Evolutionary conservation across 2,797 vertebrate species (phyloP).

Genomic region (Potorous gilbertii): DNA sequence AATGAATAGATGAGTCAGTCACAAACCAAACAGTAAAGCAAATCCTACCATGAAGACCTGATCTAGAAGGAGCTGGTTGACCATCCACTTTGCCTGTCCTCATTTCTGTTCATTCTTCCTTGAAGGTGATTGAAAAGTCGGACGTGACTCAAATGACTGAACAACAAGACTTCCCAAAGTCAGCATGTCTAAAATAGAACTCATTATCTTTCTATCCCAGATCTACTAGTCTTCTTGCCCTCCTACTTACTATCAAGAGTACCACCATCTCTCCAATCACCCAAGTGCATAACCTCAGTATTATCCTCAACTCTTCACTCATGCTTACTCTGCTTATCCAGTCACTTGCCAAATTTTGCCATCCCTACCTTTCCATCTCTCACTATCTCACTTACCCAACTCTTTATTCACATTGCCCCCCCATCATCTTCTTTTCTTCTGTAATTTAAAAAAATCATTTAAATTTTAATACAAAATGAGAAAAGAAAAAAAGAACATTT

Average conservation of each 20-base stretch:
- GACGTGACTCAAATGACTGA: not conserved
- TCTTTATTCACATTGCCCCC: no score
- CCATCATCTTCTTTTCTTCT: not conserved
- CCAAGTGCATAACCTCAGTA: not conserved
- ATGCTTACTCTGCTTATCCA: not conserved
- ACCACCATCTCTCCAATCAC: not conserved
- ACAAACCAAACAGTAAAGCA: not conserved
- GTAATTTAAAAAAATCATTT: no score
- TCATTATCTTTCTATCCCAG: not conserved
- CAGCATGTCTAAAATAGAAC: not conserved
- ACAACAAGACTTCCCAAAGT: not conserved
- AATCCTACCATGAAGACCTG: not conserved
- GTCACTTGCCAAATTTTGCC: not conserved
- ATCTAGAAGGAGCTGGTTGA: slow-evolving; percentile 1
- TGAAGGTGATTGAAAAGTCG: not conserved
- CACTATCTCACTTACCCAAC: not conserved
- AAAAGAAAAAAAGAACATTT: no score
- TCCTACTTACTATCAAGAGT: not conserved
- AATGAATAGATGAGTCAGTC: not conserved
- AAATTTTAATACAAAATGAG: no score
- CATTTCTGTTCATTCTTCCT: not conserved
- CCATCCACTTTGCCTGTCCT: not conserved
- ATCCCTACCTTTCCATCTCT: not conserved
- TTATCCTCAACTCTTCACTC: not conserved
- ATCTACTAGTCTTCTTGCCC: not conserved